Base-by-base conservation (phyloP, 2,113 vertebrate species). In the Hepsetus odoe region DNA sequence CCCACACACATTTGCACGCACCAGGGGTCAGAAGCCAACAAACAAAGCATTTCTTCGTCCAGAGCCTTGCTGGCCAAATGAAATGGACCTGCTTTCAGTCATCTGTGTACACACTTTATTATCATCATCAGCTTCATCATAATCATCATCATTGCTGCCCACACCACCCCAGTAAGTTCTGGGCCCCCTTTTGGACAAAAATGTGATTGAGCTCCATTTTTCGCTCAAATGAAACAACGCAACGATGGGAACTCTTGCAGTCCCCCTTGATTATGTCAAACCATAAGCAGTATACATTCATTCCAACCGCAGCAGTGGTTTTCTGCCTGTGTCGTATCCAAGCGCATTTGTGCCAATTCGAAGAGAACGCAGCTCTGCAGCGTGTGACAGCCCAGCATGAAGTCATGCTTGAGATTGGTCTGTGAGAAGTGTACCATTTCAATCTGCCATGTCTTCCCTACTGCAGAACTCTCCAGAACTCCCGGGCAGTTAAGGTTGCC, bases 41-140 rank as follows among this genome's bases (percentile, higher is more conserved):
- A 90, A 87, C 85, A 87, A 88, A 89, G 83, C 86, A 88, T 92
- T 84, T 92, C 84, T 87, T 86, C 90, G 76, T 85, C 88, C 89
- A 88, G 84, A 91, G 90, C 51, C 90, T 89, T 18, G 58, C 72
- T 14, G 35, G n/a, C 51, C 76, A 79, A 85, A 84, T 79, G 90
- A 91, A 92, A 74, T 87, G 88, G 88, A 90, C 89, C 90, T 91
- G 90, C 90, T 92, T 92, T 89, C 85, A 91, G 90, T 93, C 91
- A 93, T 93, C 91, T 89, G 91, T 90, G 88, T 88, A 87, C 89
- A 92, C 86, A 91, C 90, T 93, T 90, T 90, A 92, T 94, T 91
- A 92, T 92, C 88, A 90, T 92, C 88, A 87, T 80, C 82, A 14
- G 14, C 46, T n/a, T n/a, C n/a, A n/a, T n/a, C n/a, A n/a, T n/a